Conservation (phyloP, 2,113 vertebrate genomes). For the Anguilla japonica region DNA sequence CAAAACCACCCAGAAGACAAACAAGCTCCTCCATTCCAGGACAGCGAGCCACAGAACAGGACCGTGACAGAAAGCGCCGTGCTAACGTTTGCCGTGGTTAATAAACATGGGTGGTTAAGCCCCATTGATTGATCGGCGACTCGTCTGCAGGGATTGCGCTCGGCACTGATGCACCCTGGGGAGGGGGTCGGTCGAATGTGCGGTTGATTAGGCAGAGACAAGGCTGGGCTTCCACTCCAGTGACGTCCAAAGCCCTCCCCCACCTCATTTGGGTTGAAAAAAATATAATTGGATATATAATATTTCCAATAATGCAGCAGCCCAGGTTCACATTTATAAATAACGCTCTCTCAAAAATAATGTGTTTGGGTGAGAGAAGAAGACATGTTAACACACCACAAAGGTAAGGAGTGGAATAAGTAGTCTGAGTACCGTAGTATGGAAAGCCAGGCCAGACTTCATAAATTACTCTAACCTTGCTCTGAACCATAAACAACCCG, state of each 20-base stretch:
- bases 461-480: not conserved
- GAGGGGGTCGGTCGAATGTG: not conserved
- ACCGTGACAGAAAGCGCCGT: not conserved
- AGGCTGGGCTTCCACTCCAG: not conserved
- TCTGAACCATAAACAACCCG: not conserved
- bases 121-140: not conserved
- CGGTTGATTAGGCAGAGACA: not conserved
- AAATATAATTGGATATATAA: not conserved
- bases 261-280: not conserved
- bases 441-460: not conserved
- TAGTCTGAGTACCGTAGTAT: not conserved
- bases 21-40: not conserved
- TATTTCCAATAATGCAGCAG: not conserved
- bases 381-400: not conserved
- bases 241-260: not conserved
- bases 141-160: not conserved
- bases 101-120: not conserved
- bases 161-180: not conserved
- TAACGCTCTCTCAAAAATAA: not conserved
- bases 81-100: not conserved
- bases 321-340: not conserved
- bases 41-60: not conserved
- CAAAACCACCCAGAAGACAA: not conserved
- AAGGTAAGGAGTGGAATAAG: not conserved
- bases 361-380: not conserved